Evolutionary conservation across 2,888 invertebrate genomes (phyloP), one percentile per base, ranked within the genome.

Genomic region (Palloptera scutellata): DNA sequence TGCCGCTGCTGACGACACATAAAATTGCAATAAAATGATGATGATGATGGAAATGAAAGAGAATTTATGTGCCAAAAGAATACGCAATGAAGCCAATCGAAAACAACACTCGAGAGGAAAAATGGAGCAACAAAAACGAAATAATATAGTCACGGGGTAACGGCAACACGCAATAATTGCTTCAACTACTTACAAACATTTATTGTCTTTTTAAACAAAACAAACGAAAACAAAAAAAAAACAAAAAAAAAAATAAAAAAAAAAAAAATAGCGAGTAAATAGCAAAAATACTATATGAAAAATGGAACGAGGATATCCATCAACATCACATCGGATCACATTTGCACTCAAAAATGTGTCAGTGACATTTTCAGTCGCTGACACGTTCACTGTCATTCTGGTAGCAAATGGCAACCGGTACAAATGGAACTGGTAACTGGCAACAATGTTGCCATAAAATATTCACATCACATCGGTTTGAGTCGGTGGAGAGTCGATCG

Each of bases 241-340:
- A 43, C 9, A 43, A 64, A 69, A n/a, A n/a, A n/a, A n/a, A n/a
- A n/a, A n/a, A n/a, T n/a, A n/a, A n/a, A n/a, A 2, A 8, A 48
- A 48, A n/a, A 15, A 48, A 48, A 15, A 48, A 15, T 2, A 30
- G 30, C 30, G 30, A 30, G 6, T 30, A 30, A 30, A 30, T 30
- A 30, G 30, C 30, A 30, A 6, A 30, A 30, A 30, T 30, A 30
- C 30, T 30, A 30, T 4, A 30, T 30, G 70, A 74, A 68, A 64
- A 60, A 57, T 61, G 45, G 64, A n/a, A 51, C 57, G 40, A 55
- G 60, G 54, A 54, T 60, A 66, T 66, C 60, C 65, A 66, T 66
- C 65, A 61, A 61, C 45, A 61, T 41, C 43, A 59, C 43, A 43
- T 43, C n/a, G 42, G 9, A 43, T 59, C 59, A 43, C 45, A 42